Conservation (phyloP, 2,888 invertebrate species). For the Papilio gigon region DNA sequence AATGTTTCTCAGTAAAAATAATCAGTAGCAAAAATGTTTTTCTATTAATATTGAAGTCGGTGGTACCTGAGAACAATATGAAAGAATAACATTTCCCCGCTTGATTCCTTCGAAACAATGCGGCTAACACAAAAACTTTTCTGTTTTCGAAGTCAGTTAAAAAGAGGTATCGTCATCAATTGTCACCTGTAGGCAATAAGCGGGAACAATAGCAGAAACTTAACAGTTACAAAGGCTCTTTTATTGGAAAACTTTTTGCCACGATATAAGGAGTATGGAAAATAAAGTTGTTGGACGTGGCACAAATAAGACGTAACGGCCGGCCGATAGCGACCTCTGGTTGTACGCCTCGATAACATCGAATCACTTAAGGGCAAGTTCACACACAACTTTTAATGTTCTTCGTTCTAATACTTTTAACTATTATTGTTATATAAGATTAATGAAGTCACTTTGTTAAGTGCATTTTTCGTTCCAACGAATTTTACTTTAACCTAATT, state of each 20-base stretch:
- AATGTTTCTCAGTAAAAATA: background rate
- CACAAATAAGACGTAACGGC: slow-evolving; percentile 76
- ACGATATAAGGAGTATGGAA: slow-evolving; percentile 66
- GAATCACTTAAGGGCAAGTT: slow-evolving; percentile 37
- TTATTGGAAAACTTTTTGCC: slow-evolving; percentile 81
- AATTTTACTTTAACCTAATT: too few species aligned
- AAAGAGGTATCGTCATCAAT: slow-evolving; percentile 78
- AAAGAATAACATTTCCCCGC: slow-evolving; percentile 22
- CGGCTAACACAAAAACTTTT: slow-evolving; percentile 51
- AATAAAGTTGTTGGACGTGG: slow-evolving; percentile 77
- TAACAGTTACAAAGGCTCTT: slow-evolving; percentile 69
- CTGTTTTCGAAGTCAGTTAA: slow-evolving; percentile 67
- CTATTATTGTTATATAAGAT: background rate
- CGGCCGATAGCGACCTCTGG: slow-evolving; percentile 43
- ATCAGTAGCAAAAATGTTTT: background rate
- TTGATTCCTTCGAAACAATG: slow-evolving; percentile 44
- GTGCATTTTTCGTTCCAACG: too few species aligned
- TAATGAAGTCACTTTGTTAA: too few species aligned
- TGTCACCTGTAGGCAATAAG: slow-evolving; percentile 80
- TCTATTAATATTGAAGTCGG: background rate
- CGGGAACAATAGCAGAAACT: slow-evolving; percentile 65
- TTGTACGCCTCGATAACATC: slow-evolving; percentile 37
- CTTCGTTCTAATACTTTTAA: background rate
- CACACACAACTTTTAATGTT: slow-evolving; percentile 9
- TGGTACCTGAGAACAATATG: slow-evolving; percentile 15